These are phyloP conservation scores for Loriculus beryllinus DNA, from an alignment of 2,797 vertebrate species.

Conservation along the genomic window DNA sequence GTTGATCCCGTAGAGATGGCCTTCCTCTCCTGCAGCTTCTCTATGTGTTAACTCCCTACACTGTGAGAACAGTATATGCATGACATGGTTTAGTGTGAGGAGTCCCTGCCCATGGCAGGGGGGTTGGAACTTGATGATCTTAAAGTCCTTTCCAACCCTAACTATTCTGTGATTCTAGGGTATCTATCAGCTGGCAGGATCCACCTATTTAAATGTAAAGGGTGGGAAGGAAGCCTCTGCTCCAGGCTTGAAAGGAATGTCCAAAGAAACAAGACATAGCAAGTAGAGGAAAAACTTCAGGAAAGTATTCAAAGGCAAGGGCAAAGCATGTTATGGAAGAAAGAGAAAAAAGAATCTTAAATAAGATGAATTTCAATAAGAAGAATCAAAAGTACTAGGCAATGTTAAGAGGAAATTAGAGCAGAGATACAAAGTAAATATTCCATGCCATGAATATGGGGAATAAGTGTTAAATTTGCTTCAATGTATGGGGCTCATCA, in stretches of 20 bases:
- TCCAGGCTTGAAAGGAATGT: neutral
- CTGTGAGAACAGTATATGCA: neutral
- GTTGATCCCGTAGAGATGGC: neutral
- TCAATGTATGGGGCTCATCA: accelerated
- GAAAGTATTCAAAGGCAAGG: neutral
- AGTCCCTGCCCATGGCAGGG: neutral
- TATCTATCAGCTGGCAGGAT: neutral
- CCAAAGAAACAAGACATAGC: neutral
- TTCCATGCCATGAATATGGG: neutral
- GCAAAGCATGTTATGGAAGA: neutral
- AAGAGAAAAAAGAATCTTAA: neutral
- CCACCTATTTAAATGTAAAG: neutral
- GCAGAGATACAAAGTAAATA: neutral
- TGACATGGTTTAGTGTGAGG: neutral
- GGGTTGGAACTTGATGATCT: neutral
- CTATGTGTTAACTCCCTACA: neutral
- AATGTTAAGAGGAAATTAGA: neutral
- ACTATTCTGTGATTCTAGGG: neutral
- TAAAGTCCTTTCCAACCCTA: neutral
- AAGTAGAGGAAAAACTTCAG: neutral
- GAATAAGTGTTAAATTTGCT: neutral
- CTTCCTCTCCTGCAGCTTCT: neutral
- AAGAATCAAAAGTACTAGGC: neutral
- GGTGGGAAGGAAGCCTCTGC: neutral
- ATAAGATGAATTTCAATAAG: neutral